Conservation (phyloP, 2,888 invertebrate genomes). For the Sepiola atlantica region DNA sequence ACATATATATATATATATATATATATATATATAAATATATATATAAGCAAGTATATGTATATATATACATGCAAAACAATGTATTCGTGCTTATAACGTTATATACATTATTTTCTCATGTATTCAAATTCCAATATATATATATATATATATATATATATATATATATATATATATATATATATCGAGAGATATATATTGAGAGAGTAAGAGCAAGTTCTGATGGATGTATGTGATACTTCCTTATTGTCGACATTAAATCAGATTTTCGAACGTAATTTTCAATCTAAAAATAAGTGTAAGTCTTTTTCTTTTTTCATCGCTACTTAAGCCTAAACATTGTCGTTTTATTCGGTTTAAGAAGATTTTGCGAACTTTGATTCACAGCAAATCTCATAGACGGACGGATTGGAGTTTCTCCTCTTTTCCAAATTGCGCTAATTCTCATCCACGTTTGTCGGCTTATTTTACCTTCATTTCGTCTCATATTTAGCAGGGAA, state of each 20-base stretch:
- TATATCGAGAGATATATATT: no score
- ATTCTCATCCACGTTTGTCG: neutral
- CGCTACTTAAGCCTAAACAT: slow-evolving; percentile 13
- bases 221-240: neutral
- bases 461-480: neutral
- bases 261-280: neutral
- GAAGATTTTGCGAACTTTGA: neutral
- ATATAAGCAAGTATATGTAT: neutral
- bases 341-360: neutral
- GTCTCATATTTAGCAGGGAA: neutral
- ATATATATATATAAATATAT: neutral
- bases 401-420: neutral
- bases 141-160: neutral
- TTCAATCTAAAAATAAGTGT: neutral
- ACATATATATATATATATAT: neutral
- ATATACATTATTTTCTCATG: neutral
- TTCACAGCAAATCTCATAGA: neutral
- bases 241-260: neutral
- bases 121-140: no score
- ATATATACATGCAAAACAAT: neutral
- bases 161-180: neutral
- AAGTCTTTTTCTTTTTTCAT: neutral
- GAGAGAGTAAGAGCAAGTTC: neutral
- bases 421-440: neutral
- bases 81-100: neutral